Conservation (phyloP, 1,140 invertebrate genomes). For the Temnothorax longispinosus region DNA sequence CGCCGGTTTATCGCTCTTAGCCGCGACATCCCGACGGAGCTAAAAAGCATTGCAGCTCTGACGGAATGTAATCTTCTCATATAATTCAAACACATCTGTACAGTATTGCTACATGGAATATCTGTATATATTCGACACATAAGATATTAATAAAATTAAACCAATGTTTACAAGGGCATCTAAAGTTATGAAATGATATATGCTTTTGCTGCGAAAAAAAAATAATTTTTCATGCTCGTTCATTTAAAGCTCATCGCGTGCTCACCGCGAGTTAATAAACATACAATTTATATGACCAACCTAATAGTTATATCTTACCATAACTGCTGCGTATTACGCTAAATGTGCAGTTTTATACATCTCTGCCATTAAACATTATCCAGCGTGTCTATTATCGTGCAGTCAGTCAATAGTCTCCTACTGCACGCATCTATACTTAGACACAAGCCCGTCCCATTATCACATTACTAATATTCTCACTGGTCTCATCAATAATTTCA, state of each 20-base stretch:
- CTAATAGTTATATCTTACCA: constrained; percentile 50
- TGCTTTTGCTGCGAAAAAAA: not conserved
- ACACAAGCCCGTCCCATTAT: constrained; percentile 12
- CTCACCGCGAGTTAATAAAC: constrained; percentile 40
- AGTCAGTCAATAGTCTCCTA: constrained; percentile 26
- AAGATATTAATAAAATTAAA: constrained; percentile 20
- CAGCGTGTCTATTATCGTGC: constrained; percentile 26
- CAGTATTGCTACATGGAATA: not conserved
- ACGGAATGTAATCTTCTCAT: constrained; percentile 6
- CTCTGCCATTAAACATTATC: constrained; percentile 26
- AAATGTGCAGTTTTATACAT: constrained; percentile 16
- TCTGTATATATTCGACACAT: not conserved
- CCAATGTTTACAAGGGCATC: not conserved
- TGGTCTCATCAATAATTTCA: constrained; percentile 29
- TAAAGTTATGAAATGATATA: not conserved
- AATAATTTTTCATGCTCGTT: not conserved
- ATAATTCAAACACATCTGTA: not conserved
- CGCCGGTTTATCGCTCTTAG: constrained; percentile 61
- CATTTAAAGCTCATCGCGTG: constrained; percentile 28
- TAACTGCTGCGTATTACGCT: not conserved
- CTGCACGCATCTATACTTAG: not conserved
- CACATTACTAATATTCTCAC: constrained; percentile 37
- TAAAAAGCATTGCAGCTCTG: constrained; percentile 8
- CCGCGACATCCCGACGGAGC: constrained; percentile 9
- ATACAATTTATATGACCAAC: not conserved